phyloP scores from a whole-genome alignment of 2,113 vertebrate genomes.

The Ptychochromis oligacanthus region DNA sequence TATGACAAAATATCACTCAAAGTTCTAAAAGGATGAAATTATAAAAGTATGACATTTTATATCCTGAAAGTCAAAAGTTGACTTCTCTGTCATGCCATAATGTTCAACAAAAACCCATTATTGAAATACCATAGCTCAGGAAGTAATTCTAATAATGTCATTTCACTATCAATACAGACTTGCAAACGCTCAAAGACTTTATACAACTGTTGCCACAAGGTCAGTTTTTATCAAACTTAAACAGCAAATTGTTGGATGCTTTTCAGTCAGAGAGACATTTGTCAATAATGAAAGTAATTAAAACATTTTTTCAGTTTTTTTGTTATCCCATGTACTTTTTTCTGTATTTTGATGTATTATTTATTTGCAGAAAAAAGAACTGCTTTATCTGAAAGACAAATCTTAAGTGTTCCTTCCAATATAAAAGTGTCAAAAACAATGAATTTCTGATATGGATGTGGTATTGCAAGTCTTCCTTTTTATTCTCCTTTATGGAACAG shows the following conservation, averaged over 20 bases:
- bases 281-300: background rate
- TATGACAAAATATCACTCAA: background rate
- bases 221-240: slow-evolving; percentile 12
- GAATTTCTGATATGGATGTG: background rate
- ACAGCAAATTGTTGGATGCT: slow-evolving; percentile 6
- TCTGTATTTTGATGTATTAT: background rate
- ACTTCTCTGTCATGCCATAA: background rate
- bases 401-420: background rate
- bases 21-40: background rate
- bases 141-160: background rate
- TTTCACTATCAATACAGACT: background rate
- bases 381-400: background rate
- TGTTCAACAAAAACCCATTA: background rate
- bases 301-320: background rate
- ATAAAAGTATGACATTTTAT: background rate
- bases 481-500: background rate
- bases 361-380: background rate
- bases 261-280: background rate
- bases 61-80: background rate
- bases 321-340: background rate
- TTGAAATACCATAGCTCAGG: background rate
- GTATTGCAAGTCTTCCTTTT: background rate
- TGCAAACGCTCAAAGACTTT: background rate
- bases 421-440: background rate
- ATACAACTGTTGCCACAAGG: slow-evolving; percentile 27